These are phyloP conservation scores for Centropyge bicolor DNA, from an alignment of 2,797 vertebrate genomes.

Conservation along the genomic window DNA sequence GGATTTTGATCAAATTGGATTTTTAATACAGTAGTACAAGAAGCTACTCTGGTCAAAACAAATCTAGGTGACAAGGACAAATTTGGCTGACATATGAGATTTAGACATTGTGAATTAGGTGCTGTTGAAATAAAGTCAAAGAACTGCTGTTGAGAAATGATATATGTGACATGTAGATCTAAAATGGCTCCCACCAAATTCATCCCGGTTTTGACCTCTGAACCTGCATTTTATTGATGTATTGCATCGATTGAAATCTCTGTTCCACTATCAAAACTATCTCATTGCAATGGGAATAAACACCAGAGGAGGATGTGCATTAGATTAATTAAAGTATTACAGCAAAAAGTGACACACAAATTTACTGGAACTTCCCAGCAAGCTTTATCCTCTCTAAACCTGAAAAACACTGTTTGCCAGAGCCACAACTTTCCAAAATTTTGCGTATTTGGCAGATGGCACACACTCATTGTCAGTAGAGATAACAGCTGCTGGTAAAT, in stretches of 20 bases:
- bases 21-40: neutral
- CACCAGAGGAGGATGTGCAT: constrained; percentile 6
- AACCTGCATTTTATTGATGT: neutral
- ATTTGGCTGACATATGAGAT: neutral
- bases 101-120: neutral
- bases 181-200: neutral
- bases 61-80: neutral
- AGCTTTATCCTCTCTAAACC: no score
- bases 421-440: neutral
- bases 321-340: neutral
- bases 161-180: neutral
- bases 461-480: neutral
- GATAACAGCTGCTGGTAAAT: neutral
- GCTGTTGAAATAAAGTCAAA: neutral
- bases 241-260: neutral
- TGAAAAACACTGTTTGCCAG: neutral
- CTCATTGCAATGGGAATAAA: neutral
- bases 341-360: neutral
- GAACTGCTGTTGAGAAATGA: neutral
- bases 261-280: neutral
- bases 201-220: neutral
- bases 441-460: neutral
- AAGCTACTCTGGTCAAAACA: neutral
- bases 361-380: neutral
- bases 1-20: neutral